A percentile compares a stretch with the other conserved stretches of the same genome.
Evolutionary conservation across 1,140 invertebrate species (phyloP).

Genomic region (Drosophila mauritiana): DNA sequence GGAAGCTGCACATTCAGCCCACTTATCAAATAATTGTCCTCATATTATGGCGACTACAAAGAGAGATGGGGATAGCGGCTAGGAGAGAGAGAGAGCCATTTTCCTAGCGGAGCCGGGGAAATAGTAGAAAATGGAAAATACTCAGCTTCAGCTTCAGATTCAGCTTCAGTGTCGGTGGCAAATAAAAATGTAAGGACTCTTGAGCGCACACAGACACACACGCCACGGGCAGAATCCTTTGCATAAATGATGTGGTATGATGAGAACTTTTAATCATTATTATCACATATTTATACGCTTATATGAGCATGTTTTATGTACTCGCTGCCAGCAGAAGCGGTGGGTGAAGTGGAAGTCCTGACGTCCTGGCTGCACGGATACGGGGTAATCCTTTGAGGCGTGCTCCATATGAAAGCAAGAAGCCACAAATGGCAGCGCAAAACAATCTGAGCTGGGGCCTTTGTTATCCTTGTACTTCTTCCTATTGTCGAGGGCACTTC

Average conservation of each 20-base stretch:
- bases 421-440: constrained; percentile 84
- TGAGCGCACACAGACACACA: constrained; percentile 30
- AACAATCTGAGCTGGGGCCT: constrained; percentile 60
- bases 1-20: constrained; percentile 58
- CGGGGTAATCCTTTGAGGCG: constrained; percentile 75
- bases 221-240: constrained; percentile 69
- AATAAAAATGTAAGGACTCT: constrained; percentile 77
- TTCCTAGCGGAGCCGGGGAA: constrained; percentile 14
- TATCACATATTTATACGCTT: constrained; percentile 85
- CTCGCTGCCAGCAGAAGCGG: constrained; percentile 53
- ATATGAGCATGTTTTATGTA: constrained; percentile 85
- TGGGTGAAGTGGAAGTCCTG: background rate
- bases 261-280: constrained; percentile 84
- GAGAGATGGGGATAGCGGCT: constrained; percentile 29
- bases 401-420: constrained; percentile 76
- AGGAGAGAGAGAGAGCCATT: constrained; percentile 29
- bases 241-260: constrained; percentile 84
- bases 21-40: constrained; percentile 83
- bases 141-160: constrained; percentile 49
- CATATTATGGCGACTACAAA: constrained; percentile 71
- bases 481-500: constrained; percentile 70
- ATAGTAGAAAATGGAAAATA: constrained; percentile 73
- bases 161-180: constrained; percentile 65
- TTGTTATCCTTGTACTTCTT: constrained; percentile 80
- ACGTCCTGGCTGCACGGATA: constrained; percentile 27